Percentiles rank a stretch among this genome's conserved stretches.
Evolutionary conservation across 2,888 invertebrate genomes (phyloP).

Genomic region (Rapana venosa): DNA sequence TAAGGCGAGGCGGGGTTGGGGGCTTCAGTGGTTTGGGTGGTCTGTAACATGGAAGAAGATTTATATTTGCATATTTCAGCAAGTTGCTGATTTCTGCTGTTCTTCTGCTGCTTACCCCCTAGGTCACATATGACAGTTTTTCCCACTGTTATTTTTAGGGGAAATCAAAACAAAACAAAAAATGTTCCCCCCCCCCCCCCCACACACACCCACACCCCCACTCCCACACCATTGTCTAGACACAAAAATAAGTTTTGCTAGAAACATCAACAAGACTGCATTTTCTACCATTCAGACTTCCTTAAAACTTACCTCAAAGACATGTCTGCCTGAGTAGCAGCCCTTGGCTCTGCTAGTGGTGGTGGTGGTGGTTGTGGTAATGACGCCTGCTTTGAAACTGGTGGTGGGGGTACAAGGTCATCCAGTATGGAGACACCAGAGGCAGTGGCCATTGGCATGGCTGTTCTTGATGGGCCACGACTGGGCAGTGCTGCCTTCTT

Average conservation of each 20-base stretch:
- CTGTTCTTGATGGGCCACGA: constrained; percentile 67
- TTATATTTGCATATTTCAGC: background rate
- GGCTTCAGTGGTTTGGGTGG: constrained; percentile 37
- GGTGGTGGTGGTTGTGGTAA: constrained; percentile 15
- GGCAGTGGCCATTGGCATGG: constrained; percentile 73
- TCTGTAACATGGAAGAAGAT: background rate
- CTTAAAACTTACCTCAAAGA: background rate
- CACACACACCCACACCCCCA: background rate
- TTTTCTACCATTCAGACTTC: background rate
- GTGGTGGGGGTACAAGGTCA: constrained; percentile 53
- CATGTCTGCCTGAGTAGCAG: background rate
- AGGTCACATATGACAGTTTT: too few species aligned
- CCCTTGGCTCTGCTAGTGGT: background rate
- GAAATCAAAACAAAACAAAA: too few species aligned
- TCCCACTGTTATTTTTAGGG: too few species aligned
- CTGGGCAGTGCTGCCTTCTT: constrained; percentile 42
- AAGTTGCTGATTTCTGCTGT: too few species aligned
- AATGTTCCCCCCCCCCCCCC: background rate
- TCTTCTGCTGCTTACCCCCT: too few species aligned
- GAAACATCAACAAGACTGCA: too few species aligned
- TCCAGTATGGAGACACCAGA: constrained; percentile 73
- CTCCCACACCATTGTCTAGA: background rate
- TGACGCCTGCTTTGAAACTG: background rate
- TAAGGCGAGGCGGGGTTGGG: constrained; percentile 55
- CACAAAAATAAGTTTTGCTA: background rate